Conservation (phyloP, 2,888 invertebrate genomes). For the Schizotus pectinicornis region DNA sequence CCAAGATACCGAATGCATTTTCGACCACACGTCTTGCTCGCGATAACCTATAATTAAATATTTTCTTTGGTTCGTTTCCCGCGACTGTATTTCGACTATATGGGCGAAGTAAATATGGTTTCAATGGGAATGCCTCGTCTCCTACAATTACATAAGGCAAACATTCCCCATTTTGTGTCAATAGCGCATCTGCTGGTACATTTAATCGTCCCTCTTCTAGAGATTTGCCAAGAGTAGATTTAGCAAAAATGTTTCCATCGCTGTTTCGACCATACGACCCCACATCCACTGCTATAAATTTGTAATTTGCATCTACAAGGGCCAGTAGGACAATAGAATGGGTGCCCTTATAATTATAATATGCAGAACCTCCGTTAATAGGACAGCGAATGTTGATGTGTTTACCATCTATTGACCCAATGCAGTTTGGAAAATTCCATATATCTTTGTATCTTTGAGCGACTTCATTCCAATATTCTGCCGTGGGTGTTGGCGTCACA, state of each 20-base stretch:
- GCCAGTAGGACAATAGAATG: slow-evolving; percentile 36
- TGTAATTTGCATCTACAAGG: slow-evolving; percentile 36
- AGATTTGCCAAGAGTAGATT: slow-evolving; percentile 21
- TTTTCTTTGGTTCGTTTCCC: slow-evolving; percentile 19
- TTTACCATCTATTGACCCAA: slow-evolving; percentile 32
- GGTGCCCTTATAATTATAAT: slow-evolving; percentile 34
- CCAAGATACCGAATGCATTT: slow-evolving; percentile 26
- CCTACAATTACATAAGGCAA: slow-evolving; percentile 24
- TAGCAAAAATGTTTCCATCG: slow-evolving; percentile 37
- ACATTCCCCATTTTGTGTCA: slow-evolving; percentile 19
- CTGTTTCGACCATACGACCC: slow-evolving; percentile 38
- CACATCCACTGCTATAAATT: slow-evolving; percentile 37
- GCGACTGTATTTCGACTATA: slow-evolving; percentile 22
- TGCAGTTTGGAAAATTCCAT: slow-evolving; percentile 35
- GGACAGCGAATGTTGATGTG: slow-evolving; percentile 33
- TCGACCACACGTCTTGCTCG: slow-evolving; percentile 20
- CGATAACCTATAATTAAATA: slow-evolving; percentile 23
- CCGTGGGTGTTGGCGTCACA: slow-evolving; percentile 33
- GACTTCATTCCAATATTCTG: slow-evolving; percentile 32
- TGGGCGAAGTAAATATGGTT: slow-evolving; percentile 26
- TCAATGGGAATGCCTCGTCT: slow-evolving; percentile 27
- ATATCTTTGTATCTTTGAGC: slow-evolving; percentile 23
- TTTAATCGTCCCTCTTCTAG: slow-evolving; percentile 11
- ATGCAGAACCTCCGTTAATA: slow-evolving; percentile 33
- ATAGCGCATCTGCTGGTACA: slow-evolving; percentile 19